Evolutionary conservation across 2,888 invertebrate species (phyloP).

Genomic region (Crocallis elinguaria): DNA sequence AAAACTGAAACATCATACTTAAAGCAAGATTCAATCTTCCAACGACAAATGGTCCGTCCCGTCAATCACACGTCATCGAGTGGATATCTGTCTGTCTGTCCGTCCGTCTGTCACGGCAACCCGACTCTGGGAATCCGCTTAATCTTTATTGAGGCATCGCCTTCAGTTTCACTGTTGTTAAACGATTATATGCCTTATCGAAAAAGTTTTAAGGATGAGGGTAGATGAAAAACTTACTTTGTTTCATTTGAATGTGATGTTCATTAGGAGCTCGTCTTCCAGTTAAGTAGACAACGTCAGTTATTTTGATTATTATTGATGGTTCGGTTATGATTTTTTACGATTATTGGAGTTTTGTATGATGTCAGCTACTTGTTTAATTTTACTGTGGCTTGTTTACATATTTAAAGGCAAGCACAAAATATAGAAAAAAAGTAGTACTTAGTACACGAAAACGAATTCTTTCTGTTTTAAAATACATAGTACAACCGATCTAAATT

Average conservation of each 20-base stretch:
- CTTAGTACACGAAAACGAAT: no score
- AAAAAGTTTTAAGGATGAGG: conserved; percentile 6
- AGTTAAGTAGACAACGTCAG: conserved; percentile 44
- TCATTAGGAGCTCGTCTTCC: conserved; percentile 39
- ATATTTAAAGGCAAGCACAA: background rate
- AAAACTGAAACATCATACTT: conserved; percentile 27
- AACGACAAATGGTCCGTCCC: conserved; percentile 42
- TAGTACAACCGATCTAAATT: no score
- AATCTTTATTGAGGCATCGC: conserved; percentile 66
- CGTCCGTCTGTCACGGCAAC: conserved; percentile 43
- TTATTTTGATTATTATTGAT: conserved; percentile 62
- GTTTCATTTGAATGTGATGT: conserved; percentile 30
- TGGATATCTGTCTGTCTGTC: conserved; percentile 60
- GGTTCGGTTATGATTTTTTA: conserved; percentile 45
- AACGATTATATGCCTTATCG: conserved; percentile 17
- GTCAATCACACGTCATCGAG: conserved; percentile 66
- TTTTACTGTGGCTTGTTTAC: conserved; percentile 8
- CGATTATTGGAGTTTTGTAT: conserved; percentile 9
- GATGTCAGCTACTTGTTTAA: conserved; percentile 35
- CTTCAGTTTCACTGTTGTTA: background rate
- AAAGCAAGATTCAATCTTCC: conserved; percentile 29
- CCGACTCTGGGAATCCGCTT: conserved; percentile 59
- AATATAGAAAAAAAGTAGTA: no score
- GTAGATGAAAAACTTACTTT: background rate
- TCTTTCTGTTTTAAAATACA: no score